Evolutionary conservation across 2,113 vertebrate species (phyloP).

Genomic region (Beaufortia kweichowensis): DNA sequence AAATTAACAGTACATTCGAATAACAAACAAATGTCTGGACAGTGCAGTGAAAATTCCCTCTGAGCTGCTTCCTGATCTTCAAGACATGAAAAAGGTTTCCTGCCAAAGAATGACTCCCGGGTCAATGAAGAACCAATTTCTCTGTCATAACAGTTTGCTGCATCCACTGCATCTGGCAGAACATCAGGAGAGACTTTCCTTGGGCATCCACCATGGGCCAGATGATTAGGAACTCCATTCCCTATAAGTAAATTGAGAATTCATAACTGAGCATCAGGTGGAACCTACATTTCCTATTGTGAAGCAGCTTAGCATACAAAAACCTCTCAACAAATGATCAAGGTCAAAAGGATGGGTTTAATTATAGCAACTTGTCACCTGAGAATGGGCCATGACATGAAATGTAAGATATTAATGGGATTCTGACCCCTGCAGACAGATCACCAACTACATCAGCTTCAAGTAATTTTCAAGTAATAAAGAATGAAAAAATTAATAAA

Average conservation of each 20-base stretch:
- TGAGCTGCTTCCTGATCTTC: constrained; percentile 10
- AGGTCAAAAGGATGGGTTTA: not conserved
- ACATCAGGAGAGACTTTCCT: constrained; percentile 1
- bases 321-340: not conserved
- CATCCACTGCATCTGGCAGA: constrained; percentile 15
- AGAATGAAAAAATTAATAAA: too few relatives aligned
- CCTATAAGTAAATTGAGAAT: not conserved
- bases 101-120: not conserved
- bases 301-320: not conserved
- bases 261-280: not conserved
- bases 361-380: too few relatives aligned
- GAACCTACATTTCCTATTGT: not conserved
- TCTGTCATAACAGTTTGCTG: constrained; percentile 12
- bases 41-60: not conserved
- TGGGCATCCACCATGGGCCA: constrained; percentile 8
- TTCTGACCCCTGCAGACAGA: too few relatives aligned
- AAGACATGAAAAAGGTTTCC: not conserved
- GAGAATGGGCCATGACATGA: too few relatives aligned
- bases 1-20: not conserved
- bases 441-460: too few relatives aligned
- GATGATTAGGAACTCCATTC: constrained; percentile 5
- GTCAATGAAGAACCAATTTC: constrained; percentile 4
- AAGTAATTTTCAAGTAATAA: too few relatives aligned
- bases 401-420: too few relatives aligned
- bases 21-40: constrained; percentile 1